Percentiles rank a stretch among this genome's conserved stretches.
phyloP scores from a whole-genome alignment of 2,888 invertebrate genomes.

The Apotomis capreana region DNA sequence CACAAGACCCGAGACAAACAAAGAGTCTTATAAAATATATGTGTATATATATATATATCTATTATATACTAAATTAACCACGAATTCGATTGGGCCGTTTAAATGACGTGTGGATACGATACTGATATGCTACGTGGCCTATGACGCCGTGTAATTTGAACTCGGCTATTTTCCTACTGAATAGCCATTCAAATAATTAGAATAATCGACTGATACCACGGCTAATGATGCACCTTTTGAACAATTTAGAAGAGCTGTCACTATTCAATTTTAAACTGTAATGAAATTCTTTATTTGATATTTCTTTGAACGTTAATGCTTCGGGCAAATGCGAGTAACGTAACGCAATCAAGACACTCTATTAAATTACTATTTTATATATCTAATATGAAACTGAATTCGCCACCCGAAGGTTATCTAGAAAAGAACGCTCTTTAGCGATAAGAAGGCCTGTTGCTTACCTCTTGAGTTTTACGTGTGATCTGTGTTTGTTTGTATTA shows the following conservation, averaged over 20 bases:
- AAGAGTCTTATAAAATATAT: not conserved
- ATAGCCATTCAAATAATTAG: constrained; percentile 21
- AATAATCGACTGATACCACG: constrained; percentile 24
- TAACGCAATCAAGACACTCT: not conserved
- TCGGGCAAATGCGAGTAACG: not conserved
- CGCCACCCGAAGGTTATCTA: no score
- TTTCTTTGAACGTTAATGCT: not conserved
- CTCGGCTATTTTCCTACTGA: constrained; percentile 21
- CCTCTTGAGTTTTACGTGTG: no score
- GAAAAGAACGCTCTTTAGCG: no score
- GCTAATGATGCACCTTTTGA: constrained; percentile 44
- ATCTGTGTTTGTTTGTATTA: no score
- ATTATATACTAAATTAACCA: no score
- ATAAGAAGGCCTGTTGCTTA: no score
- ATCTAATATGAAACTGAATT: no score
- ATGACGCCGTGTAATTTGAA: constrained; percentile 23
- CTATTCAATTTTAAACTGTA: not conserved
- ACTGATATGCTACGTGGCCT: constrained; percentile 14
- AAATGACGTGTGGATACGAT: constrained; percentile 27
- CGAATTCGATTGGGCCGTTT: not conserved
- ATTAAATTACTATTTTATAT: no score
- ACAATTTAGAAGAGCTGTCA: constrained; percentile 7
- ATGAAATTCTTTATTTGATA: not conserved
- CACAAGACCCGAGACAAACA: no score
- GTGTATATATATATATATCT: no score